Evolutionary conservation across 2,888 invertebrate genomes (phyloP), one percentile per base, ranked within the genome.

Genomic region (Molorchus minor): DNA sequence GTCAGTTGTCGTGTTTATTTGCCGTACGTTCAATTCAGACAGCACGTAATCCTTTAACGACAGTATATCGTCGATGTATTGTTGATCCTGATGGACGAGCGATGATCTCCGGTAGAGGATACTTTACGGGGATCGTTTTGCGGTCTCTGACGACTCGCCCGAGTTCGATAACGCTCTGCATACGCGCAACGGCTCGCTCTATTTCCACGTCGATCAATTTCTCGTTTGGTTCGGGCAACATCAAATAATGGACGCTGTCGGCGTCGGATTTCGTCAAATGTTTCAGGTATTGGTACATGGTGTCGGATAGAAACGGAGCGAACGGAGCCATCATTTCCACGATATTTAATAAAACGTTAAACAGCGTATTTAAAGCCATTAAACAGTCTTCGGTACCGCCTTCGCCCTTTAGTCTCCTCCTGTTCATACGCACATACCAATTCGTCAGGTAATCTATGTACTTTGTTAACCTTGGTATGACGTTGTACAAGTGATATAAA

Each of bases 361-460:
- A 96, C 5, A 99, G 84, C 0, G 98, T 95, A 68, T 92, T 89
- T 54, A 99, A 81, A 0, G 98, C 94, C 55, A 88, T 84, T 61
- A 88, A 85, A 74, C 95, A 94, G 75, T 98, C 97, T 21, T 87
- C 84, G 1, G 84, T 77, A 0, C 94, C 94, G 65, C 84, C 85
- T 75, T 97, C 96, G 35, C 98, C 98, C 84, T 98, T 98, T 61
- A 99, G 87, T 49, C 99, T 86, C 72, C 90, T 92, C 56, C 99
- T 87, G 80, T 99, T 99, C 89, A 99, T 92, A 64, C 98, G 86
- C 21, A 99, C 96, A 79, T 98, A 99, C 97, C 98, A 98, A 80
- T 99, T 99, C 20, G 98, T 99, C 2, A 99, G 86, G 77, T 98
- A 94, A 76, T 98, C 98, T 67, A 99, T 95, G 80, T 96, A 99